Base-by-base conservation (phyloP, 1,140 invertebrate species). In the Drosophila lacertosa region DNA sequence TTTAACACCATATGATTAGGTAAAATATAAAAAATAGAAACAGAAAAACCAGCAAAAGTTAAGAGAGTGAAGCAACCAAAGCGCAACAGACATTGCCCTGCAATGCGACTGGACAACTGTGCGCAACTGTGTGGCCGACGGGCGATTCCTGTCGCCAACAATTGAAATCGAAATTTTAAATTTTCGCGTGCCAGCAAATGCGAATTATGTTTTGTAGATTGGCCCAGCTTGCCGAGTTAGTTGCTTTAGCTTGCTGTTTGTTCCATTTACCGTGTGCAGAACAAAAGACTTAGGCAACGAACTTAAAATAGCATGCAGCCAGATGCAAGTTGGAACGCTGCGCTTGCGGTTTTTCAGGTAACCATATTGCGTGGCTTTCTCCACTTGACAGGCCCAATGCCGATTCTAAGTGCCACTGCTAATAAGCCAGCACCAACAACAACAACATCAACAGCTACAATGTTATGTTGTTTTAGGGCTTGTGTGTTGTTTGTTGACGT, bases 281-380 rank as follows among this genome's bases (percentile, higher is more conserved):
- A 86, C 82, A 81, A 86, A 86, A 86, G 81, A 88, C 81, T 81
- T 77, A 58, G 74, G 81, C 77, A 86, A 88, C 77, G 70, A 88
- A 86, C 81, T 88, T 82, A 77, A 71, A 68, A 33, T 20, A 37
- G 58, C 58, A 68, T 68, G 65, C 65, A 44, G 22, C 57, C 35
- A 6, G 7, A 9, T 16, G 6, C n/a, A 7, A 40, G 37, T 44
- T 57, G 65, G 57, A 35, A 53, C 57, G 39, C 20, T 82, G 79
- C 79, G 74, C 79, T 82, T 82, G 79, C 79, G 79, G 79, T 83
- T 82, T 82, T 66, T 80, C 72, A 54, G 74, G 59, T 50, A 67
- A 33, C 13, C 64, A 42, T 42, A 53, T 44, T 62, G 71, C 55
- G 69, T 81, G 66, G 74, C 77, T 80, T 80, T 80, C 77, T 63